phyloP scores from a whole-genome alignment of 2,113 vertebrate species.

The Actinemys pallida region DNA sequence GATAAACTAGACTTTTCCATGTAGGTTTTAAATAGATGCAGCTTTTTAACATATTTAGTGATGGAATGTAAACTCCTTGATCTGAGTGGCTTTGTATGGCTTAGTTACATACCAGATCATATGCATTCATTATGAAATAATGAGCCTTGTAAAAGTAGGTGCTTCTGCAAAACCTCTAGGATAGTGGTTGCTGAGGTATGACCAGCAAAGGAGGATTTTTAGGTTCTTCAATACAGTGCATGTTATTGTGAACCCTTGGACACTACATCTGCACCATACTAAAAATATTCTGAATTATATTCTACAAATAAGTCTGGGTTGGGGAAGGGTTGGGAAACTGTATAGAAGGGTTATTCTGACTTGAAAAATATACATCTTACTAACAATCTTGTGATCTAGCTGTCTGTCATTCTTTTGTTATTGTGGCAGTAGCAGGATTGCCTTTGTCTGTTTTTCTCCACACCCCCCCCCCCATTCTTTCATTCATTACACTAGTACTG shows the following conservation, averaged over 20 bases:
- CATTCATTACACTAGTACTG: slow-evolving; percentile 76
- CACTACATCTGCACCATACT: slow-evolving; percentile 78
- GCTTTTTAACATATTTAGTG: slow-evolving; percentile 67
- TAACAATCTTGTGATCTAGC: slow-evolving; percentile 84
- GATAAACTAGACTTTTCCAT: slow-evolving; percentile 64
- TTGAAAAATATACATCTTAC: slow-evolving; percentile 81
- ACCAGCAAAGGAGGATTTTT: slow-evolving; percentile 68
- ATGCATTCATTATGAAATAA: slow-evolving; percentile 56
- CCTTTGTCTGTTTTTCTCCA: slow-evolving; percentile 71
- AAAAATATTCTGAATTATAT: slow-evolving; percentile 75
- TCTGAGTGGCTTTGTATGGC: slow-evolving; percentile 58
- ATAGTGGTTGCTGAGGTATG: slow-evolving; percentile 72
- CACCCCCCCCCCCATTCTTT: slow-evolving; percentile 49
- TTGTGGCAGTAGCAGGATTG: slow-evolving; percentile 81
- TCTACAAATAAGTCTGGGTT: slow-evolving; percentile 73
- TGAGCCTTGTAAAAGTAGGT: slow-evolving; percentile 76
- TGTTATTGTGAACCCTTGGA: slow-evolving; percentile 80
- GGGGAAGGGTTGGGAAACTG: slow-evolving; percentile 72
- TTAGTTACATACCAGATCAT: slow-evolving; percentile 67
- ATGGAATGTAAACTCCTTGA: slow-evolving; percentile 57
- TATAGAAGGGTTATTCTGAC: slow-evolving; percentile 79
- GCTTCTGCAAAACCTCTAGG: slow-evolving; percentile 73
- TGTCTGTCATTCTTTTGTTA: slow-evolving; percentile 83
- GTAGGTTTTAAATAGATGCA: slow-evolving; percentile 70
- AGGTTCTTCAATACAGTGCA: slow-evolving; percentile 72